Conservation (phyloP, 2,797 vertebrate genomes). For the Nannoperca australis region DNA sequence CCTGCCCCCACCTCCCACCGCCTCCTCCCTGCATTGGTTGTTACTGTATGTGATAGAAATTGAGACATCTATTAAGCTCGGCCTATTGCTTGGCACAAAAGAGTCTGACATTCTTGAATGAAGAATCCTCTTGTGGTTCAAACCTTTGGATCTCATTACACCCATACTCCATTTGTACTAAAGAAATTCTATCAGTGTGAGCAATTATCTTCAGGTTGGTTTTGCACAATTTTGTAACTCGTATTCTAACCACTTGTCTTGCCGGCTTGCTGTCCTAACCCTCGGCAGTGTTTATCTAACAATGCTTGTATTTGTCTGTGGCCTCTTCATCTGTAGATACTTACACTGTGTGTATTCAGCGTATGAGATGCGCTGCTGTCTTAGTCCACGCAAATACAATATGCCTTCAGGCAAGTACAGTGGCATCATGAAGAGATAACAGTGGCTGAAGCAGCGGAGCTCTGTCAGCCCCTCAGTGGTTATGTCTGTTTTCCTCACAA, state of each 20-base stretch:
- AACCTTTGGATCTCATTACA: conserved; percentile 81
- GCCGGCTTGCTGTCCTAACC: conserved; percentile 25
- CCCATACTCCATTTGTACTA: conserved; percentile 66
- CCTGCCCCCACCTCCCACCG: conserved; percentile 59
- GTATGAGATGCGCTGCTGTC: conserved; percentile 46
- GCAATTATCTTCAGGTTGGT: conserved; percentile 71
- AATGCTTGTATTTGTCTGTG: conserved; percentile 54
- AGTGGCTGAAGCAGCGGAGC: conserved; percentile 33
- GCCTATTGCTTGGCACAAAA: conserved; percentile 80
- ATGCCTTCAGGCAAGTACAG: conserved; percentile 52
- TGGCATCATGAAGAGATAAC: conserved; percentile 51
- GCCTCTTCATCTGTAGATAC: conserved; percentile 46
- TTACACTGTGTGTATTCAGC: conserved; percentile 52
- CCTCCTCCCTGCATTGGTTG: conserved; percentile 59
- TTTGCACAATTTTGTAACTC: conserved; percentile 63
- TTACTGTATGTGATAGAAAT: conserved; percentile 82
- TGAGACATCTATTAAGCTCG: conserved; percentile 81
- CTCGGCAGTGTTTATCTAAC: conserved; percentile 57
- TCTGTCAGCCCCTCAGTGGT: conserved; percentile 29
- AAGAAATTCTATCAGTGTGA: conserved; percentile 74
- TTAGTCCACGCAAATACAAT: conserved; percentile 41
- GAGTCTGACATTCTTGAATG: conserved; percentile 79
- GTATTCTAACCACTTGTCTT: conserved; percentile 52
- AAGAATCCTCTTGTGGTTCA: conserved; percentile 75
- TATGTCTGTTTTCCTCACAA: conserved; percentile 41